phyloP scores from a whole-genome alignment of 2,888 invertebrate genomes.

The Epinotia bilunana region DNA sequence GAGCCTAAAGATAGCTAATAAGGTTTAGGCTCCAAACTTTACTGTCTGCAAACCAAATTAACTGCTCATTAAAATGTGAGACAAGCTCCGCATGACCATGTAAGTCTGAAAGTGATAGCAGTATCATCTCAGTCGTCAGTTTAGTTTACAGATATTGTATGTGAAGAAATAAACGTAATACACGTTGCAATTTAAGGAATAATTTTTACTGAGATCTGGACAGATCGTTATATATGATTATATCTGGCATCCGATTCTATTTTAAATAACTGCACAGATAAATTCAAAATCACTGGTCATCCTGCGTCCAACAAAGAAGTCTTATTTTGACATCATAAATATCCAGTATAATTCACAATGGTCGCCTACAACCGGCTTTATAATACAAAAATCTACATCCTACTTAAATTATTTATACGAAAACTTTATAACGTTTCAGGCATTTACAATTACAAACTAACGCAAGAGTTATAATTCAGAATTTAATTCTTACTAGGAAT shows the following conservation, averaged over 20 bases:
- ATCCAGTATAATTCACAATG: slow-evolving; percentile 28
- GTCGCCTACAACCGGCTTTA: slow-evolving; percentile 40
- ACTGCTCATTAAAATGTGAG: no score
- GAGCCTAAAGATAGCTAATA: no score
- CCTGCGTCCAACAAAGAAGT: slow-evolving; percentile 4
- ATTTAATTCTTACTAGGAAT: slow-evolving; percentile 46
- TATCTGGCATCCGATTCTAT: neutral
- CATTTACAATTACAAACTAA: slow-evolving; percentile 42
- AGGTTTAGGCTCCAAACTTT: no score
- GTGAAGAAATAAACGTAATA: no score
- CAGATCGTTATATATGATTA: neutral
- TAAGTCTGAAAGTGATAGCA: neutral
- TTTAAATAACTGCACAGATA: slow-evolving; percentile 7
- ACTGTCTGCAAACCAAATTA: no score
- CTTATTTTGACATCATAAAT: slow-evolving; percentile 19
- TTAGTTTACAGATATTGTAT: neutral
- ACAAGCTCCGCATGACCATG: no score
- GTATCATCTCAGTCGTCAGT: neutral
- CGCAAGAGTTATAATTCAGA: slow-evolving; percentile 45
- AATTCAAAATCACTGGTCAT: slow-evolving; percentile 32
- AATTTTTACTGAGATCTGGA: neutral
- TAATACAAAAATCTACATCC: slow-evolving; percentile 35
- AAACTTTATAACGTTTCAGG: slow-evolving; percentile 42
- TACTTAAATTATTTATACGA: slow-evolving; percentile 36
- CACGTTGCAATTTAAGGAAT: neutral